Percentiles rank a stretch among this genome's conserved stretches.
Evolutionary conservation across 1,140 invertebrate genomes (phyloP).

Genomic region (Anagrus nilaparvatae): DNA sequence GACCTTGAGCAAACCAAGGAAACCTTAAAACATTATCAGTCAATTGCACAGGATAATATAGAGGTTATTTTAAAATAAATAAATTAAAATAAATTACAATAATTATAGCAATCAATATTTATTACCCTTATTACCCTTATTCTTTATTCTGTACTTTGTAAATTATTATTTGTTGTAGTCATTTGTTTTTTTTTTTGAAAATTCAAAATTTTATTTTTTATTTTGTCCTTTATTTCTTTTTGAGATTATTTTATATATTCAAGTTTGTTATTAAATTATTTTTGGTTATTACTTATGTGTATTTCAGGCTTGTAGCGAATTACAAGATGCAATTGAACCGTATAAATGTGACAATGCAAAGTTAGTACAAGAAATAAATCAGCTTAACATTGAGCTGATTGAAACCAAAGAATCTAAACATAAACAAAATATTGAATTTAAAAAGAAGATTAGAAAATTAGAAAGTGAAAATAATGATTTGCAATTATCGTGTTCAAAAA

Average conservation of each 20-base stretch:
- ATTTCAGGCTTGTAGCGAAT: conserved; percentile 44
- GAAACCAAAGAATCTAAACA: conserved; percentile 53
- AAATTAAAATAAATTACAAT: not conserved
- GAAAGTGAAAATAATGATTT: conserved; percentile 50
- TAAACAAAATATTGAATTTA: conserved; percentile 49
- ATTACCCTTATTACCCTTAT: conserved; percentile 11
- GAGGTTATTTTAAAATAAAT: conserved; percentile 35
- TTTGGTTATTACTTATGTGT: not conserved
- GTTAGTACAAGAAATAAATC: conserved; percentile 59
- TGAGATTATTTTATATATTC: not conserved
- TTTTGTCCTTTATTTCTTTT: not conserved
- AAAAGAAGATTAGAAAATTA: conserved; percentile 44
- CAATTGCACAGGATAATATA: conserved; percentile 52
- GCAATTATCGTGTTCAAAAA: conserved; percentile 46
- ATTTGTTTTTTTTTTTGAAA: not conserved
- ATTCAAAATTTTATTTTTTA: conserved; percentile 1
- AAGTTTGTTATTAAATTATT: not conserved
- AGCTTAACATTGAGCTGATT: conserved; percentile 56
- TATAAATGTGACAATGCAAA: conserved; percentile 62
- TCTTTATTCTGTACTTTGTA: no score
- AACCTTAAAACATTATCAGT: conserved; percentile 68
- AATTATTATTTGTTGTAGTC: conserved; percentile 4
- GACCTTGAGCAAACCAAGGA: conserved; percentile 71
- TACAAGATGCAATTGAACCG: conserved; percentile 51
- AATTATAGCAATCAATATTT: not conserved